Conservation (phyloP, 2,113 vertebrate species). For the Rhea pennata region DNA sequence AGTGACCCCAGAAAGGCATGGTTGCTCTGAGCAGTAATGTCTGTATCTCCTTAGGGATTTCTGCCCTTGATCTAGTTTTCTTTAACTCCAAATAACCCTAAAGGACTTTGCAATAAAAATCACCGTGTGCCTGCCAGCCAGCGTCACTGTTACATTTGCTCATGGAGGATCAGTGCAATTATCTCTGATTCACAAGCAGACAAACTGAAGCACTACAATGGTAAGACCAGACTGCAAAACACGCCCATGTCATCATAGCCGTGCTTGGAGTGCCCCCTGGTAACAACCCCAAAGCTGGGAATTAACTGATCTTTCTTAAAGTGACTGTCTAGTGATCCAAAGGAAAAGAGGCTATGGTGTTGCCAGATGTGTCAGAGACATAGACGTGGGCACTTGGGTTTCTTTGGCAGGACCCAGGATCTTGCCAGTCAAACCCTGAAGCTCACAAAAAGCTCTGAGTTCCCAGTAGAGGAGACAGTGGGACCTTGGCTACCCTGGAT, state of each 20-base stretch:
- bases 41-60: not conserved
- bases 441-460: not conserved
- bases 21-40: not conserved
- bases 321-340: not conserved
- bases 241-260: not conserved
- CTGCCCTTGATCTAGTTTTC: not conserved
- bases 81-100: not conserved
- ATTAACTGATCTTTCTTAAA: not conserved
- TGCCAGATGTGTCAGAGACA: not conserved
- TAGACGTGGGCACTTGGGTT: fast-evolving
- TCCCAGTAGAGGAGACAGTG: not conserved
- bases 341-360: fast-evolving
- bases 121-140: not conserved
- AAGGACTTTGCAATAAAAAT: not conserved
- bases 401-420: not conserved
- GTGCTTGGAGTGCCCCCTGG: not conserved
- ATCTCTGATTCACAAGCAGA: not conserved
- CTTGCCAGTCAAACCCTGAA: not conserved
- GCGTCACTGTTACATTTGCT: not conserved
- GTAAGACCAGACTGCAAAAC: not conserved
- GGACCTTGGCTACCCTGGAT: not conserved
- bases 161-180: not conserved
- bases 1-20: not conserved
- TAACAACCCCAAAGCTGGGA: not conserved
- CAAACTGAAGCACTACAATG: not conserved